Percentiles rank a stretch among this genome's conserved stretches.
These are phyloP conservation scores for Amorpha juglandis DNA, from an alignment of 2,888 invertebrate species.

Conservation along the genomic window DNA sequence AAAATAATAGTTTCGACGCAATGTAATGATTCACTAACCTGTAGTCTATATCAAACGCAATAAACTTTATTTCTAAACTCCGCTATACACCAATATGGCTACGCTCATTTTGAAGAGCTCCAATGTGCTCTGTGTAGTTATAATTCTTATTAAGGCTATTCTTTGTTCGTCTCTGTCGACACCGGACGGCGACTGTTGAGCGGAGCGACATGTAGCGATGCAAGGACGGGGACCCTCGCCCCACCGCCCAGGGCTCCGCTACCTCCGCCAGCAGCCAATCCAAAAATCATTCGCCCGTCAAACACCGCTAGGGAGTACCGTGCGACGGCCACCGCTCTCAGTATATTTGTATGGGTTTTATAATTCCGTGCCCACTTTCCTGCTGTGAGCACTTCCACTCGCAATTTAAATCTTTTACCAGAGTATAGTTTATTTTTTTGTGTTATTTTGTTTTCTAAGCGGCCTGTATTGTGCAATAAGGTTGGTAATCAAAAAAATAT, in stretches of 20 bases:
- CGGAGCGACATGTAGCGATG: constrained; percentile 42
- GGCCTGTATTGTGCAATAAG: constrained; percentile 6
- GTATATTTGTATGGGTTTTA: constrained; percentile 6
- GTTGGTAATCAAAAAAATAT: constrained; percentile 16
- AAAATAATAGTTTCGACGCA: constrained; percentile 21
- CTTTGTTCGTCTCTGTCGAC: constrained; percentile 59
- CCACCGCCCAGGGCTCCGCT: constrained; percentile 54
- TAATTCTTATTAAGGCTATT: constrained; percentile 31
- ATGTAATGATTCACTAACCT: constrained; percentile 29
- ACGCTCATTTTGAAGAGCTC: constrained; percentile 27
- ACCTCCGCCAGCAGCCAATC: constrained; percentile 40
- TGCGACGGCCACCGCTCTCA: constrained; percentile 29
- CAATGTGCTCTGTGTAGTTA: constrained; percentile 41
- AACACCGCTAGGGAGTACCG: constrained; percentile 39
- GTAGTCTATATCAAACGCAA: constrained; percentile 27
- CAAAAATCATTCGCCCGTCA: constrained; percentile 52
- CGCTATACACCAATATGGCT: constrained; percentile 24
- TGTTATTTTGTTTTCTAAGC: constrained; percentile 25
- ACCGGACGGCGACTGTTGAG: constrained; percentile 58
- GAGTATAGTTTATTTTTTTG: constrained; percentile 27
- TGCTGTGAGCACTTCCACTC: neutral
- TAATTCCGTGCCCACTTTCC: constrained; percentile 13
- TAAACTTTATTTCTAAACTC: constrained; percentile 27
- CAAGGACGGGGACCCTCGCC: constrained; percentile 59
- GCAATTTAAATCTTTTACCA: neutral